Base-by-base conservation (phyloP, 2,113 vertebrate genomes). In the Sisor rabdophorus region DNA sequence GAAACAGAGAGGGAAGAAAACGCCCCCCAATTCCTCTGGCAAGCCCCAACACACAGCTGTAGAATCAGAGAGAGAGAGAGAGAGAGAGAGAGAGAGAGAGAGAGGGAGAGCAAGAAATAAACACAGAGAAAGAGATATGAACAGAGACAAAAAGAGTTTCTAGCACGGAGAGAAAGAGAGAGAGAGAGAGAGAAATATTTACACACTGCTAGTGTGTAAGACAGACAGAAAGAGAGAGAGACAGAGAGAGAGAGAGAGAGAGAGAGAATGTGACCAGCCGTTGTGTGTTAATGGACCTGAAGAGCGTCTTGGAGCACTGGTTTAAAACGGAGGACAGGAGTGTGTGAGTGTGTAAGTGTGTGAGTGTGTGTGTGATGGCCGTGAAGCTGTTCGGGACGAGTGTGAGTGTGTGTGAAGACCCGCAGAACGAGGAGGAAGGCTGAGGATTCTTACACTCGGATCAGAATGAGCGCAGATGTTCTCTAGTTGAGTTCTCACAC, bases 381-480 rank as follows among this genome's bases (percentile, higher is more conserved):
- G 90, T 80, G 60, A 84, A 83, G 79, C 61, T 83, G 72, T 24
- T 74, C n/a, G 85, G 88, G 90, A 91, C 89, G 84, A 84, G 84
- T 83, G 82, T 91, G 72, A 77, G 86, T 76, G 84, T 90, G 82
- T 89, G 92, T 75, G 77, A 91, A 75, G 88, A 90, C 74, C 92
- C 91, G 72, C 89, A 95, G 87, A 93, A 92, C 69, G 94, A 98
- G 86, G 95, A 97, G 88, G 95, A 94, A 68, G 95, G 97, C 89
- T 98, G 94, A 94, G 78, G 83, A 83, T 83, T 85, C 80, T n/a
- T 79, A 79, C 53, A 13, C 67, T 19, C 59, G 32, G 75, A 88
- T 84, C 88, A 97, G 92, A 92, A 98, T 98, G 96, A 96, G 91
- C 82, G 95, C 94, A 86, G 96, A 98, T 94, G 97, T 97, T 83